These are phyloP conservation scores for Epizoanthus rinbou DNA, from an alignment of 92 coral and sea anemone genomes.

Conservation along the genomic window DNA sequence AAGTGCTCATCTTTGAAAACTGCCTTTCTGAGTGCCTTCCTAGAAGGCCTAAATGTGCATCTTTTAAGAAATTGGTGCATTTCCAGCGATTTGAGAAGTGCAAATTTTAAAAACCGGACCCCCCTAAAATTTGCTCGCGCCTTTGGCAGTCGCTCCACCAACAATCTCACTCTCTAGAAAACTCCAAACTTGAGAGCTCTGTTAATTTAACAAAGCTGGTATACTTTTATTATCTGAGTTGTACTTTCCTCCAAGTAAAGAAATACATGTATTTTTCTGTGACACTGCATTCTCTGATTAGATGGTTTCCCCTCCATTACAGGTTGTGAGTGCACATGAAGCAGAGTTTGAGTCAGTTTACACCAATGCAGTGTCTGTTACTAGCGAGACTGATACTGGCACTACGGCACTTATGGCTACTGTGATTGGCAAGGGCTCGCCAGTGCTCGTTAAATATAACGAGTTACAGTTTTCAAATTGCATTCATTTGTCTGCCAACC, in stretches of 20 bases:
- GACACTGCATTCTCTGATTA: background rate
- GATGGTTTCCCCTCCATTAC: background rate
- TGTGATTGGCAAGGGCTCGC: slow-evolving; percentile 71
- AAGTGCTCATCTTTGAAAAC: too few relatives aligned
- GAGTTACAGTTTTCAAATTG: slow-evolving; percentile 68
- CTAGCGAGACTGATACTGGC: slow-evolving; percentile 53
- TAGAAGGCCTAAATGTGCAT: too few relatives aligned
- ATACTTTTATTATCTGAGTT: too few relatives aligned
- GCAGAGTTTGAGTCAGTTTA: slow-evolving; percentile 44
- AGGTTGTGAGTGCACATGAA: slow-evolving; percentile 68
- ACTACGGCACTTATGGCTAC: slow-evolving; percentile 67
- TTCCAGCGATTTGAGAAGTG: too few relatives aligned
- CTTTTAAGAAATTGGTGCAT: too few relatives aligned
- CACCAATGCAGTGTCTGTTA: slow-evolving; percentile 64
- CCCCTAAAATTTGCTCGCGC: too few relatives aligned
- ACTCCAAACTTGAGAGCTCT: too few relatives aligned
- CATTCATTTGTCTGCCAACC: slow-evolving; percentile 68
- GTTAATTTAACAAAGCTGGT: too few relatives aligned
- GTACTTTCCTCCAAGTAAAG: background rate
- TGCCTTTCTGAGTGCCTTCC: too few relatives aligned
- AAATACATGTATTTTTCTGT: background rate
- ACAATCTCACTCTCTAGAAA: too few relatives aligned
- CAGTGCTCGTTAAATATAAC: slow-evolving; percentile 74
- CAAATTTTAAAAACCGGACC: too few relatives aligned
- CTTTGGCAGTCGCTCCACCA: too few relatives aligned